Evolutionary conservation across 2,888 invertebrate genomes (phyloP), one percentile per base, ranked within the genome.

Genomic region (Ormyrus pomaceus): DNA sequence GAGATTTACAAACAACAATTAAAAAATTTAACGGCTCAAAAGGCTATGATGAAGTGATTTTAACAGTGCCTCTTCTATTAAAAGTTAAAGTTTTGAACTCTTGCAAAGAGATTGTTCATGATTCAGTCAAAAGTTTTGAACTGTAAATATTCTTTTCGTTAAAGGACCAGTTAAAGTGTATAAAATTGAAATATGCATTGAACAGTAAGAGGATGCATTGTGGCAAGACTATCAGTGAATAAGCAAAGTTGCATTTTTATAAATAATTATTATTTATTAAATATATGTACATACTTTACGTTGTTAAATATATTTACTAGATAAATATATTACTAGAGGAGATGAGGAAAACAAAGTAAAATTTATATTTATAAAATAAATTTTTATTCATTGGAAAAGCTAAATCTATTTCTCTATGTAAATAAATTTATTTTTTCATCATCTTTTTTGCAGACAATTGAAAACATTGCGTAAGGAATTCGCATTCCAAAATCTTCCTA

Each of bases 1-100:
- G 91, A 91, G 82, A 87, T 89, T 73, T 91, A 91, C 80, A 91
- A 91, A 79, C 91, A 91, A 82, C 91, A 91, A 82, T 85, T 91
- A 50, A 87, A 88, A 84, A 88, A 86, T 72, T 86, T 89, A 48
- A 82, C 85, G 45, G 85, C 86, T 75, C 86, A 87, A 79, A 84
- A 84, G 69, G 82, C 83, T 56, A 83, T 80, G 78, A 81, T 83
- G 71, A 85, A 85, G 82, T 85, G 82, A 84, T 73, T 69, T 73
- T 70, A 82, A 81, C 73, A 83, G 83, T 79, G 80, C 81, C 83
- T 80, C 66, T 83, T 80, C 55, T 58, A 53, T 72, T 58, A 8
- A 62, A 76, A 72, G 46, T 62, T 53, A 72, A n/a, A 51, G 6
- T 11, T 61, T 72, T 72, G 64, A 77, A 76, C 76, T 80, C 72